Conservation (phyloP, 1,140 invertebrate genomes). For the Anagrus nilaparvatae region DNA sequence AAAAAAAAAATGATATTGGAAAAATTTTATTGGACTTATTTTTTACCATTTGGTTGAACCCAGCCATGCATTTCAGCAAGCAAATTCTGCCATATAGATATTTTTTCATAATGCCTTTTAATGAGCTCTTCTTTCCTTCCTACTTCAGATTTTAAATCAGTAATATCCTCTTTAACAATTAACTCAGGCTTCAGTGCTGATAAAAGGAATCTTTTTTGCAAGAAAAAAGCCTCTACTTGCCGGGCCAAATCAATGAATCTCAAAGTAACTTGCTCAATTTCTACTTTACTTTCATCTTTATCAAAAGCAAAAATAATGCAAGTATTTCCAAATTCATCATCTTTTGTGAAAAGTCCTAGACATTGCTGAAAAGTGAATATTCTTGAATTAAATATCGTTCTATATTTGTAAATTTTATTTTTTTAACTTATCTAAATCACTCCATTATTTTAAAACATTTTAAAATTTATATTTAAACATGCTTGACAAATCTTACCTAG, state of each 20-base stretch:
- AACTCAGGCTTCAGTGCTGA: slow-evolving; percentile 86
- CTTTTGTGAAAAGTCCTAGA: slow-evolving; percentile 73
- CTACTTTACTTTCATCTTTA: slow-evolving; percentile 72
- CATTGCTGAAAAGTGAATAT: slow-evolving; percentile 73
- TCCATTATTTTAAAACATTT: too few species aligned
- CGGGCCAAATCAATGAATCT: slow-evolving; percentile 81
- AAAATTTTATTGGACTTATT: slow-evolving; percentile 19
- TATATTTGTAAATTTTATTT: too few species aligned
- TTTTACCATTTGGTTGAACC: slow-evolving; percentile 42
- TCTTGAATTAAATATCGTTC: too few species aligned
- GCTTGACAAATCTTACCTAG: too few species aligned
- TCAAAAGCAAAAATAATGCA: slow-evolving; percentile 47
- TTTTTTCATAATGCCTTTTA: slow-evolving; percentile 82
- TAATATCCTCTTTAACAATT: slow-evolving; percentile 83
- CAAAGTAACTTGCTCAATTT: slow-evolving; percentile 75
- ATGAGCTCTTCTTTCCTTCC: slow-evolving; percentile 78
- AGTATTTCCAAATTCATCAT: slow-evolving; percentile 59
- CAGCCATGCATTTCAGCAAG: slow-evolving; percentile 60
- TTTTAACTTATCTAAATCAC: too few species aligned
- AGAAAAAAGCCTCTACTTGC: slow-evolving; percentile 89
- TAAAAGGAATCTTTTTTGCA: slow-evolving; percentile 82
- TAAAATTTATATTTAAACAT: too few species aligned
- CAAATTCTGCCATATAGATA: slow-evolving; percentile 79
- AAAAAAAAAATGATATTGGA: slow-evolving; percentile 12
- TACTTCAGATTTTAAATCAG: slow-evolving; percentile 72